phyloP scores from a whole-genome alignment of 2,888 invertebrate genomes.

The Tenthredo livida region DNA sequence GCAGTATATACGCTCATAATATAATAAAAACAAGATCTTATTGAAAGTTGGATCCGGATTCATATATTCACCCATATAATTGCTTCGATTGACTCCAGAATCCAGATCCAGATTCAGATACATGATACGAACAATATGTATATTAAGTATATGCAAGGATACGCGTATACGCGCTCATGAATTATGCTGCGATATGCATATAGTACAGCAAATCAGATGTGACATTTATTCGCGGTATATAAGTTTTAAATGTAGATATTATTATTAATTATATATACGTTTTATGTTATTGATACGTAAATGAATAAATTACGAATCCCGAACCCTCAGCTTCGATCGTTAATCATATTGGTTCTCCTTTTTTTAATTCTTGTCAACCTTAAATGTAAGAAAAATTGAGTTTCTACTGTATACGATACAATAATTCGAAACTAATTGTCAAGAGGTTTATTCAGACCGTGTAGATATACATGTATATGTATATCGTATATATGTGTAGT shows the following conservation, averaged over 20 bases:
- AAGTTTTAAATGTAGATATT: neutral
- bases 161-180: neutral
- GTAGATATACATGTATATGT: neutral
- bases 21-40: conserved; percentile 51
- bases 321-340: neutral
- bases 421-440: neutral
- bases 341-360: neutral
- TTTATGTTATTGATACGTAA: neutral
- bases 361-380: neutral
- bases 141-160: neutral
- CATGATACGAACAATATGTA: neutral
- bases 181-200: no score
- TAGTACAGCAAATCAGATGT: neutral
- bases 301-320: neutral
- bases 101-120: neutral
- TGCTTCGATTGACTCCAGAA: neutral
- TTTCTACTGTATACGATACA: neutral
- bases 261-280: neutral
- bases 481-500: neutral
- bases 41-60: conserved; percentile 41
- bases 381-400: neutral
- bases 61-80: neutral
- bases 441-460: conserved; percentile 10
- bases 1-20: neutral
- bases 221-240: neutral